These are phyloP conservation scores for Phataginus tricuspis DNA, from an alignment of 2,797 vertebrate genomes.

Conservation along the genomic window DNA sequence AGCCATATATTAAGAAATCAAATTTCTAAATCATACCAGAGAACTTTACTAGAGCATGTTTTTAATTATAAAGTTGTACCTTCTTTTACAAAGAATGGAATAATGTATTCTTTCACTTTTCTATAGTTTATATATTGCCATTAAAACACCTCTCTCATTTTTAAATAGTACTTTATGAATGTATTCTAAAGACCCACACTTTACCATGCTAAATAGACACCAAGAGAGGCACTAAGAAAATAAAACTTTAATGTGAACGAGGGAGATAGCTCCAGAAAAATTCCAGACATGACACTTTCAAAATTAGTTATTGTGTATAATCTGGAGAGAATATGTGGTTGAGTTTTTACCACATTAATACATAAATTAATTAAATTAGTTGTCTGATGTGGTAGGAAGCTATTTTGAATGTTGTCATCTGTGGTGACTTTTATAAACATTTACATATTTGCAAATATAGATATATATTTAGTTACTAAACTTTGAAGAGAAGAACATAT, in stretches of 20 bases:
- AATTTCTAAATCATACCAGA: neutral
- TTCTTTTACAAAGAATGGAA: neutral
- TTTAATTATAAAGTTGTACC: slow-evolving; percentile 8
- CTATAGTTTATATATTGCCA: slow-evolving; percentile 30
- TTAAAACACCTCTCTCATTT: slow-evolving; percentile 54
- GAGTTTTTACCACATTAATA: slow-evolving; percentile 39
- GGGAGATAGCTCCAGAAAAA: neutral
- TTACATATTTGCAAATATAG: slow-evolving; percentile 19
- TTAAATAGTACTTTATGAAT: neutral
- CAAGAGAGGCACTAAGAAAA: neutral
- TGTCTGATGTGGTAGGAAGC: slow-evolving; percentile 20
- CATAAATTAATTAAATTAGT: neutral
- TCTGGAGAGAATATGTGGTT: neutral
- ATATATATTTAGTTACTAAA: neutral
- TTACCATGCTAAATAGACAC: neutral
- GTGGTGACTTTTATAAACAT: slow-evolving; percentile 12
- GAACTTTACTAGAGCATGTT: neutral
- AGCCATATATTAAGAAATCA: neutral
- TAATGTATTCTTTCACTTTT: slow-evolving; percentile 38
- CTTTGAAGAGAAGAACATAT: neutral
- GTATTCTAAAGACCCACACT: neutral
- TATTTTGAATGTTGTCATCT: slow-evolving; percentile 35
- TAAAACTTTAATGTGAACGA: slow-evolving; percentile 29
- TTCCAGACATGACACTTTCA: neutral
- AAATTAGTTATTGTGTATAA: neutral